A percentile compares a stretch with the other conserved stretches of the same genome.
Evolutionary conservation across 2,113 vertebrate species (phyloP).

Genomic region (Patagioenas fasciata): DNA sequence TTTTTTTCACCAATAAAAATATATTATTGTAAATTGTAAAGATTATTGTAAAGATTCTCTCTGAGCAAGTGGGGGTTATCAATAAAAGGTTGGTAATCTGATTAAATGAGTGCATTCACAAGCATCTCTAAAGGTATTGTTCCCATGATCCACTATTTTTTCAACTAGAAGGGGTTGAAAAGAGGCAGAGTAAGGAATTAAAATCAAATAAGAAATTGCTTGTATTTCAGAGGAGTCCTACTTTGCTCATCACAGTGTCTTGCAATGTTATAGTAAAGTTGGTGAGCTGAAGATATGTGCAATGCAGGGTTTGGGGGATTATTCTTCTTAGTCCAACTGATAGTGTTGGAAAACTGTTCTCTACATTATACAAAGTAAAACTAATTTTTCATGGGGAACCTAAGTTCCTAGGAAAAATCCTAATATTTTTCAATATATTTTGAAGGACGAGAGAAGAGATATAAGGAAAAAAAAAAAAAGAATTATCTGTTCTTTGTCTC

Average conservation of each 20-base stretch:
- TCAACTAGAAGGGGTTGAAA: neutral
- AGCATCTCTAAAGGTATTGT: neutral
- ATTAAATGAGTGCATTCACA: neutral
- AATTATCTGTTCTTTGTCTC: neutral
- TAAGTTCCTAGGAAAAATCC: neutral
- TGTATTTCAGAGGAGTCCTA: neutral
- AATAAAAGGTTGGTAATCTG: neutral
- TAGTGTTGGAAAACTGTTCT: neutral
- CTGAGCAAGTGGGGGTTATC: neutral
- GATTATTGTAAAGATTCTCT: neutral
- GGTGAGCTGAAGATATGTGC: neutral
- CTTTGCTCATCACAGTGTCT: neutral
- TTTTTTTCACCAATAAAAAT: neutral
- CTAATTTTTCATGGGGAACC: neutral
- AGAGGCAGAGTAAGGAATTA: neutral
- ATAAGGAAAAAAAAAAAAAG: neutral
- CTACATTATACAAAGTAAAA: neutral
- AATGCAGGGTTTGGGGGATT: neutral
- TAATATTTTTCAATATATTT: neutral
- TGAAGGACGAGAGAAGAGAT: neutral
- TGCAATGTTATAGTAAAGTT: neutral
- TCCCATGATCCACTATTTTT: neutral
- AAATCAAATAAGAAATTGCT: neutral
- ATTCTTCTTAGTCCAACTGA: neutral
- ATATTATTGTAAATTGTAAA: neutral